Evolutionary conservation across 1,140 invertebrate genomes (phyloP).

Genomic region (Drosophila parvula): DNA sequence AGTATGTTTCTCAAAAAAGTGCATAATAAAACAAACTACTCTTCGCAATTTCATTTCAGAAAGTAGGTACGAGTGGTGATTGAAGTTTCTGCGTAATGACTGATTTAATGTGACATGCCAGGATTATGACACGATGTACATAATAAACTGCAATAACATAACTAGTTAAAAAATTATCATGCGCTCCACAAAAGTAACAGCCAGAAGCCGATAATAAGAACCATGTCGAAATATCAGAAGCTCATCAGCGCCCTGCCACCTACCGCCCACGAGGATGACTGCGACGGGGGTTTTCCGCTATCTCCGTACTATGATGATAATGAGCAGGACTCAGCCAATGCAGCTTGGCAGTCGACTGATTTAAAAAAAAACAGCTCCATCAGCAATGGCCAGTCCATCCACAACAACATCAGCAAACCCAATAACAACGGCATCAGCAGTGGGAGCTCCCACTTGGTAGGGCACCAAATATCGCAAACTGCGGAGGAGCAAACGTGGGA

Average conservation of each 20-base stretch:
- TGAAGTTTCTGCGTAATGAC: conserved; percentile 5
- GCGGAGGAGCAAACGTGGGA: conserved; percentile 76
- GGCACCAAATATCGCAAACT: conserved; percentile 8
- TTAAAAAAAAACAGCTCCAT: conserved; percentile 1
- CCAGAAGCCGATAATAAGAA: conserved; percentile 9
- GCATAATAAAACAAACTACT: not conserved
- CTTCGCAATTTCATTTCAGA: not conserved
- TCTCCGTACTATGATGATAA: conserved; percentile 55
- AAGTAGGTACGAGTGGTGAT: not conserved
- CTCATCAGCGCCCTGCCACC: conserved; percentile 54
- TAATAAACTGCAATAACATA: conserved; percentile 43
- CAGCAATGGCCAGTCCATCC: conserved; percentile 18
- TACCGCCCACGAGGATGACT: conserved; percentile 57
- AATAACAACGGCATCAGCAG: conserved; percentile 26
- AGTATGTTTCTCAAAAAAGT: not conserved
- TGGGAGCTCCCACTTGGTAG: conserved; percentile 6
- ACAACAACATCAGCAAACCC: conserved; percentile 28
- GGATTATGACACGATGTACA: not conserved
- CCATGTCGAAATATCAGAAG: conserved; percentile 77
- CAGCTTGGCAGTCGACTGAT: not conserved
- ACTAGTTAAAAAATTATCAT: conserved; percentile 6
- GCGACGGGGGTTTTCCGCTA: conserved; percentile 59
- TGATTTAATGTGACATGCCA: conserved; percentile 28
- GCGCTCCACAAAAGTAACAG: conserved; percentile 23
- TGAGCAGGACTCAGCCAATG: conserved; percentile 20